These are phyloP conservation scores for Virgularia gustaviana DNA, from an alignment of 92 coral and sea anemone genomes.

Conservation along the genomic window DNA sequence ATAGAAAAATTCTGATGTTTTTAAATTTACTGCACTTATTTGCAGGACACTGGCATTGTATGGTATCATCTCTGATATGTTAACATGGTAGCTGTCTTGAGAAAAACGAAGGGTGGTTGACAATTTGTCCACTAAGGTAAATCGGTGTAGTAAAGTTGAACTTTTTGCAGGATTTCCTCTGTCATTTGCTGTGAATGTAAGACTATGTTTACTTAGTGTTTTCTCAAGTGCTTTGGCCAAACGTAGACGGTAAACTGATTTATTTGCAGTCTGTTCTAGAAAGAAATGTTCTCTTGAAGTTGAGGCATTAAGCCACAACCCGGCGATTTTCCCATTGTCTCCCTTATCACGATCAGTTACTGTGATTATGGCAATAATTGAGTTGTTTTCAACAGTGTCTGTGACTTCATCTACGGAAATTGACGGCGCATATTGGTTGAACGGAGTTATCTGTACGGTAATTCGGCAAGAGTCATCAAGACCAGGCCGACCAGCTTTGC, in stretches of 20 bases:
- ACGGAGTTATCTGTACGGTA: constrained; percentile 58
- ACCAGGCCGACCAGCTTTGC: constrained; percentile 47
- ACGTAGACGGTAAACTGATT: constrained; percentile 51
- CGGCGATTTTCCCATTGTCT: constrained; percentile 72
- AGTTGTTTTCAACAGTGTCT: constrained; percentile 55
- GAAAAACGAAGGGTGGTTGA: constrained; percentile 61
- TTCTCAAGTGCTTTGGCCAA: constrained; percentile 69
- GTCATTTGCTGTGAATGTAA: constrained; percentile 73
- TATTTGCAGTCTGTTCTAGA: constrained; percentile 51
- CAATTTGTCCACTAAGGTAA: constrained; percentile 55
- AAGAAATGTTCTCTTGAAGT: constrained; percentile 59
- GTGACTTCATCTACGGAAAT: constrained; percentile 56
- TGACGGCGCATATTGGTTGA: constrained; percentile 72
- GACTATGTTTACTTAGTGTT: constrained; percentile 53
- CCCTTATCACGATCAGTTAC: constrained; percentile 74
- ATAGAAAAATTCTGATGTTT: constrained; percentile 50
- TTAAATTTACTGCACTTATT: constrained; percentile 62
- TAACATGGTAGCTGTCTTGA: constrained; percentile 59
- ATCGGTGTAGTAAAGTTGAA: constrained; percentile 53
- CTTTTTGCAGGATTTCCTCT: constrained; percentile 72
- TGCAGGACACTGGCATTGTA: constrained; percentile 66
- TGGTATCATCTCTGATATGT: constrained; percentile 77
- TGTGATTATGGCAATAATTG: constrained; percentile 59
- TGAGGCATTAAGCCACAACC: constrained; percentile 69
- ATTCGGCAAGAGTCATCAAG: constrained; percentile 56